Percentiles rank a stretch among this genome's conserved stretches.
These are phyloP conservation scores for Sebastes nivosus DNA, from an alignment of 2,797 vertebrate genomes.

Conservation along the genomic window DNA sequence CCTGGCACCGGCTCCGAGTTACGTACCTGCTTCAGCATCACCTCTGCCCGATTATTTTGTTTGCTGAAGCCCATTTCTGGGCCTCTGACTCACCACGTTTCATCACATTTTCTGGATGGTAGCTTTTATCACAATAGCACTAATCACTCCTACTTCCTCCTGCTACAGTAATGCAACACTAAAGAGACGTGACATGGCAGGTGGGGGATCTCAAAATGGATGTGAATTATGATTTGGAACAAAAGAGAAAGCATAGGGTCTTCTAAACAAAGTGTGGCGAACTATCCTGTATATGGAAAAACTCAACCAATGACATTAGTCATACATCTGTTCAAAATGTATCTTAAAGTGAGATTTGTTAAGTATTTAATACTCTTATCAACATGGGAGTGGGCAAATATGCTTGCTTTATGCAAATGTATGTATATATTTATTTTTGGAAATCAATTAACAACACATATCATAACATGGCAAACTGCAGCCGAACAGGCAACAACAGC, in stretches of 20 bases:
- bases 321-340: background rate
- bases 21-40: conserved; percentile 41
- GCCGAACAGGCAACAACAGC: too few species aligned
- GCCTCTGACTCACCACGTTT: conserved; percentile 37
- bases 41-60: conserved; percentile 54
- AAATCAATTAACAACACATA: too few species aligned
- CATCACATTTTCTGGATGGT: conserved; percentile 53
- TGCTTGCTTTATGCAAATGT: too few species aligned
- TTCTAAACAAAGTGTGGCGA: background rate
- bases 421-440: too few species aligned
- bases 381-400: too few species aligned
- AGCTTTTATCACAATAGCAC: conserved; percentile 54
- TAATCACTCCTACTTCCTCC: conserved; percentile 38
- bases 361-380: too few species aligned
- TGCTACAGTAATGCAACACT: conserved; percentile 7
- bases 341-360: too few species aligned
- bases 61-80: conserved; percentile 42
- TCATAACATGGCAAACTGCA: too few species aligned
- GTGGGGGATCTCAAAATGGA: conserved; percentile 7
- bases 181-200: conserved; percentile 12
- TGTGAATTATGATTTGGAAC: conserved; percentile 8
- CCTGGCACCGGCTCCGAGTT: conserved; percentile 33
- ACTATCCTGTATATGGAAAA: background rate
- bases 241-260: background rate
- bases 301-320: background rate